Evolutionary conservation across 1,140 invertebrate species (phyloP), one percentile per base, ranked within the genome.

Genomic region (Acyrthosiphon pisum): DNA sequence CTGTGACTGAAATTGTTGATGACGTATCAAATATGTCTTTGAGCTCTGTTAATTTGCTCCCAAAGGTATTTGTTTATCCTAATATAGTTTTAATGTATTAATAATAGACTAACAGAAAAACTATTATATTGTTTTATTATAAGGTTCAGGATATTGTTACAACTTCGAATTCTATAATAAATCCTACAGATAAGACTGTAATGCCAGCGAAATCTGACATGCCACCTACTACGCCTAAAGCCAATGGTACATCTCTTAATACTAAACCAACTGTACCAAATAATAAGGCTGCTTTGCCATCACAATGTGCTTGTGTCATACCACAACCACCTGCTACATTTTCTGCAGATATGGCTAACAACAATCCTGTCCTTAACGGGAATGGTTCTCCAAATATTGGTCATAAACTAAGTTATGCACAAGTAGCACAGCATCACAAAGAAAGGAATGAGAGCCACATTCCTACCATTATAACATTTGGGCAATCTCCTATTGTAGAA

Each of bases 341-440:
- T 86, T 93, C 91, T 20, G 91, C 91, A 50, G 91, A 93, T 83
- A 37, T 93, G 76, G 91, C 76, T n/a, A 93, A 93, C 50, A 93
- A 93, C 26, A 93, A 93, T 93, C 81, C 91, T 44, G 35, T 93
- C 56, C 46, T 93, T 53, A 93, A 93, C 81, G 93, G 53, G 50
- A 81, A 76, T 90, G 88, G 56, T 53, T 84, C 90, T 35, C 50
- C 83, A 83, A 93, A 81, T 91, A 83, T 89, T 88, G 94, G 93
- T 35, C 90, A 76, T 56, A 88, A 97, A 95, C 96, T 97, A 95
- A 98, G 97, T 95, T 98, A 98, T 96, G 97, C 97, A 94, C 97
- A 98, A 96, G 97, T 98, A 95, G 97, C 97, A 94, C 97, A 97
- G 94, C 97, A 97, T 94, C 96, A 96, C 95, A 96, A 96, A 94